Conservation (phyloP, 2,888 invertebrate species). For the Platycheirus albimanus region DNA sequence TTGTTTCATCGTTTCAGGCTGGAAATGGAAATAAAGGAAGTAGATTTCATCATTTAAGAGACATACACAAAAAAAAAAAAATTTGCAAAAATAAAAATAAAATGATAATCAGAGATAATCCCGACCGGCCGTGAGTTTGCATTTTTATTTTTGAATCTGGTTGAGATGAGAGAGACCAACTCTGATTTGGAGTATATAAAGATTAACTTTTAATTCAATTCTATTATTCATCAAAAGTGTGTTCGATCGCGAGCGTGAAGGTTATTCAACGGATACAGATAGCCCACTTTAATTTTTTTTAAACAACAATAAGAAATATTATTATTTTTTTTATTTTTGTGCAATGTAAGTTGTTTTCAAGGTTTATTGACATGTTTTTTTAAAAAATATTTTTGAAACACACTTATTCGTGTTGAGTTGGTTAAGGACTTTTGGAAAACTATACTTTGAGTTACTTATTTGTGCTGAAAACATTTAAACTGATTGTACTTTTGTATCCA, state of each 20-base stretch:
- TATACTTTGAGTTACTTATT: no score
- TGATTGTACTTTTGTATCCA: no score
- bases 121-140: slow-evolving; percentile 37
- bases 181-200: slow-evolving; percentile 59
- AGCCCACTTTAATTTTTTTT: not conserved
- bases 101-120: slow-evolving; percentile 47
- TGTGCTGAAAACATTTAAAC: no score
- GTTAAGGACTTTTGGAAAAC: no score
- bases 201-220: slow-evolving; percentile 53
- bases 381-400: not conserved
- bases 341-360: slow-evolving; percentile 48
- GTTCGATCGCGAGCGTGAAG: slow-evolving; percentile 64
- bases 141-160: slow-evolving; percentile 37
- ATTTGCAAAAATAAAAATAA: slow-evolving; percentile 14
- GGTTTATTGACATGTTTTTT: not conserved
- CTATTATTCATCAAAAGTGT: slow-evolving; percentile 66
- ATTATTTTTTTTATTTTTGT: slow-evolving; percentile 17
- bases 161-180: slow-evolving; percentile 11
- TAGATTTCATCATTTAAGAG: slow-evolving; percentile 43
- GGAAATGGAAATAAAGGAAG: slow-evolving; percentile 78
- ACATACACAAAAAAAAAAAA: no score
- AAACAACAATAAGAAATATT: not conserved
- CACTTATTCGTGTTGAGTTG: no score
- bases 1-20: slow-evolving; percentile 94
- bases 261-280: slow-evolving; percentile 53